phyloP scores from a whole-genome alignment of 2,113 vertebrate genomes.

The Polypterus bichir region DNA sequence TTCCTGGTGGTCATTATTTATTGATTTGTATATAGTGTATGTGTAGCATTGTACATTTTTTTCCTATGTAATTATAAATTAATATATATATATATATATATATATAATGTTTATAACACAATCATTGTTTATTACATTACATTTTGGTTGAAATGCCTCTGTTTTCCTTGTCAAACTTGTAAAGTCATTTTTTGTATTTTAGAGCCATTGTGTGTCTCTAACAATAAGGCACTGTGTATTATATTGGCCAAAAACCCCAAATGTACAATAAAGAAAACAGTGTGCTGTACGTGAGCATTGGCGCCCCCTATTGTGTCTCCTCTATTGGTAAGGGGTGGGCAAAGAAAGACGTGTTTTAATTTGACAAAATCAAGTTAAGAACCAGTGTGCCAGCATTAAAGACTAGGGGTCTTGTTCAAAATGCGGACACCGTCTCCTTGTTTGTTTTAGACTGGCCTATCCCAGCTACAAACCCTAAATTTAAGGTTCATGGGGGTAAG shows the following conservation, averaged over 20 bases:
- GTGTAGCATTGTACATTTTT: constrained; percentile 53
- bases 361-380: too few species aligned
- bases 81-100: constrained; percentile 39
- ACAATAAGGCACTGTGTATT: constrained; percentile 11
- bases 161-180: constrained; percentile 5
- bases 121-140: constrained; percentile 12
- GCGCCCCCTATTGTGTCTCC: too few species aligned
- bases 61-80: constrained; percentile 48
- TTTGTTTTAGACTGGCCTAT: too few species aligned
- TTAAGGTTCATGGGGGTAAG: too few species aligned
- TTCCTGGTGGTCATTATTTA: constrained; percentile 38
- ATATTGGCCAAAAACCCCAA: constrained; percentile 3
- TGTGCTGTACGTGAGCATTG: background rate
- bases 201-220: constrained; percentile 7
- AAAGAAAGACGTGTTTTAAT: too few species aligned
- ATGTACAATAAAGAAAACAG: constrained; percentile 9
- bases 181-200: constrained; percentile 9
- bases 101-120: constrained; percentile 46
- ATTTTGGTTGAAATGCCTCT: background rate
- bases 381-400: too few species aligned
- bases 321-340: too few species aligned
- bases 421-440: too few species aligned
- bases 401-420: too few species aligned
- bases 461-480: too few species aligned
- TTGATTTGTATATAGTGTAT: constrained; percentile 51